Evolutionary conservation across 1,140 invertebrate genomes (phyloP).

Genomic region (Luehdorfia chinensis): DNA sequence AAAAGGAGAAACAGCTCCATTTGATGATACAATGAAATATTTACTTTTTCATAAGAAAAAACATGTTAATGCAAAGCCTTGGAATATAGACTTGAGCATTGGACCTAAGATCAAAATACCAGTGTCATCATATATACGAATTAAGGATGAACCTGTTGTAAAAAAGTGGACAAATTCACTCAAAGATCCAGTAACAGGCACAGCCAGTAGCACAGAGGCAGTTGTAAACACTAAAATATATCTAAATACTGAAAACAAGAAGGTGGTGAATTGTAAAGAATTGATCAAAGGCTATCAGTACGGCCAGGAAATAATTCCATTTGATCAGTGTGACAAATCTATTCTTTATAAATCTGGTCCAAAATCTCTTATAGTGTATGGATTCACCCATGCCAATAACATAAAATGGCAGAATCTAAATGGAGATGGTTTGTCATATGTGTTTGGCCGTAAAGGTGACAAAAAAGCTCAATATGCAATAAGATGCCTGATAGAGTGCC

Average conservation of each 20-base stretch:
- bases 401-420: slow-evolving; percentile 63
- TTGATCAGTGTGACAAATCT: slow-evolving; percentile 52
- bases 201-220: slow-evolving; percentile 41
- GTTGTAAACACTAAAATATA: slow-evolving; percentile 42
- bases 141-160: slow-evolving; percentile 56
- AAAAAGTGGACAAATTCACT: slow-evolving; percentile 53
- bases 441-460: slow-evolving; percentile 62
- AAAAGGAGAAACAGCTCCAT: slow-evolving; percentile 54
- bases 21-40: slow-evolving; percentile 61
- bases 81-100: slow-evolving; percentile 68
- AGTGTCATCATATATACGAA: slow-evolving; percentile 56
- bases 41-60: slow-evolving; percentile 64
- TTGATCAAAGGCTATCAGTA: slow-evolving; percentile 60
- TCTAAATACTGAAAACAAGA: slow-evolving; percentile 57
- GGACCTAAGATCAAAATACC: slow-evolving; percentile 70
- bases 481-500: slow-evolving; percentile 53
- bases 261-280: slow-evolving; percentile 31
- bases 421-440: slow-evolving; percentile 64
- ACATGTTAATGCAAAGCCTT: slow-evolving; percentile 40
- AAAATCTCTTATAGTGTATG: slow-evolving; percentile 61
- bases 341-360: slow-evolving; percentile 64
- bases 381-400: slow-evolving; percentile 61
- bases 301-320: slow-evolving; percentile 64
- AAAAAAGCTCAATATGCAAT: slow-evolving; percentile 63
- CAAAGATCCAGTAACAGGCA: slow-evolving; percentile 49